These are phyloP conservation scores for Phocides pigmalion DNA, from an alignment of 1,140 invertebrate species.

Conservation along the genomic window DNA sequence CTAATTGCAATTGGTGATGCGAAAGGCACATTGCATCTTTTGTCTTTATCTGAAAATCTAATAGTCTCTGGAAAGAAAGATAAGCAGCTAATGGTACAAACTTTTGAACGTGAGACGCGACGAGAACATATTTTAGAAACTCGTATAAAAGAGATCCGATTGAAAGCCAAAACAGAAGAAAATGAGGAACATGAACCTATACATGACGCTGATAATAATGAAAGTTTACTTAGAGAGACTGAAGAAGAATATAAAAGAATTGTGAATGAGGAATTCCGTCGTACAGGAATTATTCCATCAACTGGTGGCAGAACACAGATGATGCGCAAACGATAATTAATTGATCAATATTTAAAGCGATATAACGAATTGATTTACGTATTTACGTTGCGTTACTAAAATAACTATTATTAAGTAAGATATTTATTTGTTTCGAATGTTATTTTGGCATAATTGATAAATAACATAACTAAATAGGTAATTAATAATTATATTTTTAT, in stretches of 20 bases:
- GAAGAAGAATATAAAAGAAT: slow-evolving; percentile 57
- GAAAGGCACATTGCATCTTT: slow-evolving; percentile 89
- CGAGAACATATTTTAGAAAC: slow-evolving; percentile 95
- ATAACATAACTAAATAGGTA: too few species aligned
- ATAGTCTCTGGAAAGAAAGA: slow-evolving; percentile 89
- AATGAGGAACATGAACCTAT: slow-evolving; percentile 10
- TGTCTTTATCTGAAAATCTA: slow-evolving; percentile 91
- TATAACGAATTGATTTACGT: too few species aligned
- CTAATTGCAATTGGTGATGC: slow-evolving; percentile 90
- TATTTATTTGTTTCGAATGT: too few species aligned
- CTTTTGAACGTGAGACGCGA: slow-evolving; percentile 93
- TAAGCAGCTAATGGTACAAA: slow-evolving; percentile 77
- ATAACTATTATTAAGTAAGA: too few species aligned
- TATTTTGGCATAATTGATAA: too few species aligned
- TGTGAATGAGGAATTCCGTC: slow-evolving; percentile 42
- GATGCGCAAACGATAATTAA: not conserved
- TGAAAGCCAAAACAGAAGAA: slow-evolving; percentile 70
- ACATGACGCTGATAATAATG: slow-evolving; percentile 40
- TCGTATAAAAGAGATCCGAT: slow-evolving; percentile 88
- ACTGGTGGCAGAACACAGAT: not conserved
- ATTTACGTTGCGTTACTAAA: too few species aligned
- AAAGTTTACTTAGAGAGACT: slow-evolving; percentile 36
- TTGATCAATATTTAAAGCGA: not conserved
- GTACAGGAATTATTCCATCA: not conserved
- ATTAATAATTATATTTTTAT: too few species aligned